Evolutionary conservation across 2,797 vertebrate species (phyloP), one percentile per base, ranked within the genome.

Genomic region (Hemibagrus guttatus): DNA sequence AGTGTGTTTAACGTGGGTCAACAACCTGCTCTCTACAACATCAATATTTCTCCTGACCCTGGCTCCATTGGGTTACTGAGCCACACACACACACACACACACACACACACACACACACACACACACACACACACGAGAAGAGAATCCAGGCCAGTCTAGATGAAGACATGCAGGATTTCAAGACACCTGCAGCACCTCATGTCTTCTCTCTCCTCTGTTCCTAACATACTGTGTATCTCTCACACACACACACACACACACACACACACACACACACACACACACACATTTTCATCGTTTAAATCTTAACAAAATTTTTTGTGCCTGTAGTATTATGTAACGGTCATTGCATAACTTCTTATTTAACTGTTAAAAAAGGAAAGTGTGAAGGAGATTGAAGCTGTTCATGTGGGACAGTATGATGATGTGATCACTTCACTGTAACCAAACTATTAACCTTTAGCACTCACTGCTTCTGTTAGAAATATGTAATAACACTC

Each of bases 301-400:
- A n/a, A n/a, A n/a, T n/a, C n/a, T n/a, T n/a, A n/a, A n/a, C n/a
- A n/a, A n/a, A n/a, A n/a, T n/a, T n/a, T n/a, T n/a, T n/a, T n/a
- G n/a, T n/a, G n/a, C n/a, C 72, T 28, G 72, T 75, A 52, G 46
- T 52, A 52, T 75, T 75, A 28, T 75, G 13, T 6, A 75, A 52
- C 26, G 54, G 49, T 7, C 14, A 9, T 76, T 76, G 54, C 49
- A 76, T 54, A 78, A 78, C 49, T 28, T 78, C 74, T 78, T 35
- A 78, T 78, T 78, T 5, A 78, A 56, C 74, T 31, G n/a, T 78
- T 56, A 56, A 56, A 78, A 31, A 31, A 21, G 71, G 23, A 52
- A 12, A 78, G 9, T 11, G 7, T 78, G 74, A 56, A 78, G 26
- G 23, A 52, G 46, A 46, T 28, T 13, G 16, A 3, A 3, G 46